Percentiles rank a stretch among this genome's conserved stretches.
Conservation (phyloP, 2,113 vertebrate species). For the Orientallactaga bullata region DNA sequence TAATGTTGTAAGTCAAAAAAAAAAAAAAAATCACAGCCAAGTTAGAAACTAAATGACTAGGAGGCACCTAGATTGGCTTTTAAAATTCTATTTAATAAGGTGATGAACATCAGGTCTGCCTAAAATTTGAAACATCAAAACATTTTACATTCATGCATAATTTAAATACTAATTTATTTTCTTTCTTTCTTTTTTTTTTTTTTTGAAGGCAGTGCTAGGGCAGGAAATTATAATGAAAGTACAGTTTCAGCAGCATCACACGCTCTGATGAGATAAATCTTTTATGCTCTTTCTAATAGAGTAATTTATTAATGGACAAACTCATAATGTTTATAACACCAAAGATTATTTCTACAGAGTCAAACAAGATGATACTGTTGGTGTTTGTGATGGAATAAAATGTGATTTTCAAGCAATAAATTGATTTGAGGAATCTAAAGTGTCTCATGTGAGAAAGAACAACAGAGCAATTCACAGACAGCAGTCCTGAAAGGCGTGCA, state of each 20-base stretch:
- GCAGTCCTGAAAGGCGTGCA: not conserved
- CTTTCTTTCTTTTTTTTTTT: too few relatives aligned
- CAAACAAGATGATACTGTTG: constrained; percentile 66
- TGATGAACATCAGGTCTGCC: constrained; percentile 28
- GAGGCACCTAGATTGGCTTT: constrained; percentile 50
- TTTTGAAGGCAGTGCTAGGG: constrained; percentile 56
- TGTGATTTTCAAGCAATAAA: constrained; percentile 79
- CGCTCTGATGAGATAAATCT: constrained; percentile 66
- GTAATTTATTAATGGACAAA: constrained; percentile 82
- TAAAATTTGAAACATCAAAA: constrained; percentile 77
- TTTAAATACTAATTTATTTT: constrained; percentile 74
- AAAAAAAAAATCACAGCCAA: not conserved
- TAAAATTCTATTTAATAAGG: constrained; percentile 50
- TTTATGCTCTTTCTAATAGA: constrained; percentile 72
- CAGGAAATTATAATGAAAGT: constrained; percentile 67
- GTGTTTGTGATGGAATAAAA: constrained; percentile 54
- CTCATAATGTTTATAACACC: constrained; percentile 75
- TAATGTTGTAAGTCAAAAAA: constrained; percentile 60
- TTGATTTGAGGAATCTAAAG: constrained; percentile 76
- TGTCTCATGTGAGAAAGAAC: constrained; percentile 63
- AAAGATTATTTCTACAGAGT: constrained; percentile 76
- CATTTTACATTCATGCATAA: constrained; percentile 48
- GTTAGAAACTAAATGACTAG: constrained; percentile 53
- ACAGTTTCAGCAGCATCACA: constrained; percentile 60
- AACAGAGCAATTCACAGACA: constrained; percentile 46